Conservation (phyloP, 1,140 invertebrate genomes). For the Frieseomelitta varia region DNA sequence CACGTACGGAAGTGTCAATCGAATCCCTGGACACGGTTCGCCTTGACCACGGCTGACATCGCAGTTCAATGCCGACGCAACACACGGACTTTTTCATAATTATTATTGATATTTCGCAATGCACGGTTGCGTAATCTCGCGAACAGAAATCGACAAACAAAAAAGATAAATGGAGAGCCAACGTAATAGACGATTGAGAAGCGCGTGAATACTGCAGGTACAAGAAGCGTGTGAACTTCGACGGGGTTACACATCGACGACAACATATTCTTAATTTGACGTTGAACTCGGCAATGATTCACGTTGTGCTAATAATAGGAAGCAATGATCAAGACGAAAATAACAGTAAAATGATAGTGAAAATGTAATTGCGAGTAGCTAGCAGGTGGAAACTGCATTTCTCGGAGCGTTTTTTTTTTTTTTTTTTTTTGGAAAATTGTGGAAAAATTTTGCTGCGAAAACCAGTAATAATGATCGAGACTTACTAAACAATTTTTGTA, state of each 20-base stretch:
- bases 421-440: too few species aligned
- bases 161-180: not conserved
- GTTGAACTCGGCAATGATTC: not conserved
- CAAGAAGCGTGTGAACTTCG: conserved; percentile 12
- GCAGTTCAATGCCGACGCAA: conserved; percentile 70
- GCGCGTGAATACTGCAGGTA: not conserved
- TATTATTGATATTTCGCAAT: conserved; percentile 65
- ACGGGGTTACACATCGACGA: not conserved
- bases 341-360: not conserved
- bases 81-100: conserved; percentile 65
- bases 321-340: not conserved
- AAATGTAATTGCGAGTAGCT: not conserved
- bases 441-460: not conserved
- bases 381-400: not conserved
- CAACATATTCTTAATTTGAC: not conserved
- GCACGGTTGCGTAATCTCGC: conserved; percentile 64
- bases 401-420: too few species aligned
- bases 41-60: conserved; percentile 70
- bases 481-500: not conserved
- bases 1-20: conserved; percentile 38
- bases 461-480: not conserved
- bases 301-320: not conserved
- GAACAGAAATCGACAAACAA: conserved; percentile 19
- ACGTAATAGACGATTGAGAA: not conserved
- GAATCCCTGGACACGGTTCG: conserved; percentile 42